These are phyloP conservation scores for Pyrrhia umbra DNA, from an alignment of 2,888 invertebrate species.

Conservation along the genomic window DNA sequence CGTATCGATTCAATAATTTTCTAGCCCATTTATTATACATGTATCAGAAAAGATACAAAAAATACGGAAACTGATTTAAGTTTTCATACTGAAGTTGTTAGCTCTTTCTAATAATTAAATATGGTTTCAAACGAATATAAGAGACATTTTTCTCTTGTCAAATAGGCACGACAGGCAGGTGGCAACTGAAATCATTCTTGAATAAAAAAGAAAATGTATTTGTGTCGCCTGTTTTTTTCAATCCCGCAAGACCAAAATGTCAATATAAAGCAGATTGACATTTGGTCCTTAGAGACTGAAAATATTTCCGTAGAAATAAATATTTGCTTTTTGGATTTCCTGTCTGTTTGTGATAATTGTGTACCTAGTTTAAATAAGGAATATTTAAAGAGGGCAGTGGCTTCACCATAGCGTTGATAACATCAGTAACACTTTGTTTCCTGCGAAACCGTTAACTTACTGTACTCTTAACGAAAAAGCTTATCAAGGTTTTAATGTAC, in stretches of 20 bases:
- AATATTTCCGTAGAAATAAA: conserved; percentile 24
- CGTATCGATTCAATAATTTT: no score
- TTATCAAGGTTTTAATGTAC: neutral
- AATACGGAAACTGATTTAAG: no score
- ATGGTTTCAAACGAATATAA: neutral
- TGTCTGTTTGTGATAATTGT: neutral
- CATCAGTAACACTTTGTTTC: conserved; percentile 34
- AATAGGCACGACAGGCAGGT: neutral
- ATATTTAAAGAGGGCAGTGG: conserved; percentile 36
- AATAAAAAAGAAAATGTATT: conserved; percentile 13
- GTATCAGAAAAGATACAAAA: no score
- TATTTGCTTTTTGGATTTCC: conserved; percentile 14
- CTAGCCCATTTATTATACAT: no score
- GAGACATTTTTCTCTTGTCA: neutral
- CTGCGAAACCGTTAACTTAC: conserved; percentile 23
- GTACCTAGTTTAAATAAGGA: conserved; percentile 9
- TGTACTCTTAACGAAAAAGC: neutral
- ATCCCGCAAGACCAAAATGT: conserved; percentile 28
- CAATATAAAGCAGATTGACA: conserved; percentile 31
- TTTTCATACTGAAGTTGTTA: neutral
- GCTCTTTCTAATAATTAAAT: neutral
- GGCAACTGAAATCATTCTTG: conserved; percentile 4
- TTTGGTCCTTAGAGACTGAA: neutral
- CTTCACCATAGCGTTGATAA: conserved; percentile 25
- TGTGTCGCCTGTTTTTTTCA: neutral